Base-by-base conservation (phyloP, 1,140 invertebrate genomes). In the Scaptomyza hsui region DNA sequence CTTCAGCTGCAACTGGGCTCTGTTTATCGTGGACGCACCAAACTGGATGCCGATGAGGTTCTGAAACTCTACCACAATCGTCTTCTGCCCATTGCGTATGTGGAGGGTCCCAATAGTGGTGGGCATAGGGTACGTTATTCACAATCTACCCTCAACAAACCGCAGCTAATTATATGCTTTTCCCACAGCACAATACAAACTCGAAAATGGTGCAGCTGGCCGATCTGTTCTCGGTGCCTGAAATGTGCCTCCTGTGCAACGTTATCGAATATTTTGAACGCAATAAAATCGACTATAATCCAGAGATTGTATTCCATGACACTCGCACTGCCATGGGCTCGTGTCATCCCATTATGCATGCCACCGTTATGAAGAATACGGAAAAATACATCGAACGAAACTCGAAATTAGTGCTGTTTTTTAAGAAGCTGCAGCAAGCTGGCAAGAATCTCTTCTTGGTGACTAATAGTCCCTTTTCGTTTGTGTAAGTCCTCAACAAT, bases 191-290 rank as follows among this genome's bases (percentile, higher is more conserved):
- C 94, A 93, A 95, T 72, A 93, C 93, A 35, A 93, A 94, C 62
- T 93, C 95, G 5, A 96, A 97, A 92, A 98, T 99, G 97, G 94
- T 98, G 15, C 98, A 99, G 91, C 92, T 99, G 65, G 97, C 98
- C 13, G 98, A 99, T 93, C 92, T 99, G n/a, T 99, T 99, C 92
- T 98, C 97, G 1, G 95, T 99, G 35, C 98, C 98, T 13, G 98
- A 99, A 94, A 98, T 99, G 95, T 95, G 96, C 72, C 92, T 99
- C 21, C 92, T 99, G 2, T 97, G 97, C 74, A 97, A 98, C 92
- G 96, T 99, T 0, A 96, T 97, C 4, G 97, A 99, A 92, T 98
- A 96, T 93, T 99, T 99, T 90, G 94, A 96, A 56, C 93, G 94
- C 41, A 96, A 98, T 91, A 95, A 96, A 71, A 97, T 99, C 63